A percentile compares a stretch with the other conserved stretches of the same genome.
Conservation (phyloP, 2,797 vertebrate species). For the Lutjanus campechanus region DNA sequence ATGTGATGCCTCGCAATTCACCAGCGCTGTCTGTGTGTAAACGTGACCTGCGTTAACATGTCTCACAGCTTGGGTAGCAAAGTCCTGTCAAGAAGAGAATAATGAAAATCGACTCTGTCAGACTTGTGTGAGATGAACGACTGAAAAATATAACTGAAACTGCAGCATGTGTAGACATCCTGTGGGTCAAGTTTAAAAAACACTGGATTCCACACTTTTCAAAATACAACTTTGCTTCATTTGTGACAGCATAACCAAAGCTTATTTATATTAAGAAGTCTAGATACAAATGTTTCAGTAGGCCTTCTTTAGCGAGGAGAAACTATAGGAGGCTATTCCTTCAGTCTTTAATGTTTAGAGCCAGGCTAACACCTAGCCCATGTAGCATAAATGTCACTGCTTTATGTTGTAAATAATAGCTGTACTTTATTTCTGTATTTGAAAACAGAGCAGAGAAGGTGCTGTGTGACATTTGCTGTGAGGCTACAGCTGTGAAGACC, state of each 20-base stretch:
- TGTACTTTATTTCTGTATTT: not conserved
- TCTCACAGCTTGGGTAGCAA: too few relatives aligned
- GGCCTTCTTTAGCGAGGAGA: not conserved
- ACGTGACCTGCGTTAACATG: too few relatives aligned
- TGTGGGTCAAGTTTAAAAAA: too few relatives aligned
- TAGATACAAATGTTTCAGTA: not conserved
- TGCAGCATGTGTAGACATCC: not conserved
- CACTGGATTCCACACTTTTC: too few relatives aligned
- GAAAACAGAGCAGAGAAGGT: conserved; percentile 1
- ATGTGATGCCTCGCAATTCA: too few relatives aligned
- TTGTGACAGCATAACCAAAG: too few relatives aligned
- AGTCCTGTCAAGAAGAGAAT: too few relatives aligned
- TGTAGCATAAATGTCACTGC: not conserved
- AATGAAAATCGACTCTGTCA: not conserved
- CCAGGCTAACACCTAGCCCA: not conserved
- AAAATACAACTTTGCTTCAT: not conserved
- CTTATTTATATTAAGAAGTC: too few relatives aligned
- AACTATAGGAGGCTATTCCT: too few relatives aligned
- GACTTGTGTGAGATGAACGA: not conserved
- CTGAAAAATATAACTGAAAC: not conserved
- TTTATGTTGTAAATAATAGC: not conserved
- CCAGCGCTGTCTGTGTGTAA: too few relatives aligned
- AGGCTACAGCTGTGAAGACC: conserved; percentile 35
- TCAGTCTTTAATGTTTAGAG: not conserved
- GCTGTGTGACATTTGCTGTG: conserved; percentile 34